Base-by-base conservation (phyloP, 1,140 invertebrate genomes). In the Ylistrum balloti region DNA sequence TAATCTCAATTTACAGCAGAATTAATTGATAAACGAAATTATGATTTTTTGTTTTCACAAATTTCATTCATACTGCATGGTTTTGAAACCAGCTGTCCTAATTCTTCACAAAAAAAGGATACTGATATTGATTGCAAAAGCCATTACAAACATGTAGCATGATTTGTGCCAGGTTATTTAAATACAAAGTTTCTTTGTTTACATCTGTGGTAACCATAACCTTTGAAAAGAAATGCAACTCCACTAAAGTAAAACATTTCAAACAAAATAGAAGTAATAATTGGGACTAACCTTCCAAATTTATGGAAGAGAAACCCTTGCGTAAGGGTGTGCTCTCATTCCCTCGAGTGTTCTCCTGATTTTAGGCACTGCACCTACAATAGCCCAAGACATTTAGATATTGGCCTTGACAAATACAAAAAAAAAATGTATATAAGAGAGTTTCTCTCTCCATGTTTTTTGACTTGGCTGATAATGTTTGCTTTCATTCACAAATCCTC, bases 321-420 rank as follows among this genome's bases (percentile, higher is more conserved):
- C 93, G 91, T 95, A 95, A 92, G 95, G 95, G 94, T 95, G 95
- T 86, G 94, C 92, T 93, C 95, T 91, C 89, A 95, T 92, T 90
- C 93, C 94, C 41, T 94, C 93, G 90, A 95, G 90, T 41, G 94
- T 94, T 92, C 95, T 89, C 86, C 94, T 74, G 33, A 95, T 92
- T 93, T 95, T 95, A 88, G 93, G 94, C 35, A 95, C 93, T 74
- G 93, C 93, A 95, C 95, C 94, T 95, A 93, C 90, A 95, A 94
- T 89, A 94, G 33, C 87, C 87, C 92, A 91, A 90, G 86, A 87
- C 89, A 90, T 90, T 88, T 90, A 88, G 87, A 91, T 33, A 88
- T 74, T 87, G 41, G 32, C 34, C 89, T 85, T 33, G 32, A 88
- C 86, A 28, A 86, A 33, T 35, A 74, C 33, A 56, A 85, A 87